phyloP scores from a whole-genome alignment of 1,140 invertebrate genomes.

The Colletes latitarsis region DNA sequence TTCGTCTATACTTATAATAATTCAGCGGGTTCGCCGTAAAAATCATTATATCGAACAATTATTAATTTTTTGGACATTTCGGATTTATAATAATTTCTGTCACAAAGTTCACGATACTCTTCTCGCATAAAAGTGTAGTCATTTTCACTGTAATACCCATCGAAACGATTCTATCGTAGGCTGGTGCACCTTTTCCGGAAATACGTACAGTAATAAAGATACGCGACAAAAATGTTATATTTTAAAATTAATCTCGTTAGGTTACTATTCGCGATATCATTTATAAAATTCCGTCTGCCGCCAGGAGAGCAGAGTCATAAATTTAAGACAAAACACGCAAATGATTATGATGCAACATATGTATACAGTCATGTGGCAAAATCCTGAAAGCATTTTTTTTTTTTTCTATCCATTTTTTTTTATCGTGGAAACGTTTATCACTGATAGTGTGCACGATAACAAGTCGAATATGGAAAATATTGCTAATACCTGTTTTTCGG shows the following conservation, averaged over 20 bases:
- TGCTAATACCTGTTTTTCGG: background rate
- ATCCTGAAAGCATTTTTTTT: constrained; percentile 12
- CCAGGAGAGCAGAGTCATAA: constrained; percentile 1
- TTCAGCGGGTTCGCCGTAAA: background rate
- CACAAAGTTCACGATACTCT: background rate
- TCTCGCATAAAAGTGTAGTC: background rate
- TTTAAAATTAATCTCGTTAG: background rate
- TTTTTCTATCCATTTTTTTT: background rate
- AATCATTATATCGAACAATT: background rate
- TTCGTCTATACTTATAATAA: background rate
- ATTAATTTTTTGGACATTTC: background rate
- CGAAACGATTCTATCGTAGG: constrained; percentile 53
- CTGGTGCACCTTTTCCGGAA: constrained; percentile 17
- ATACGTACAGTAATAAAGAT: background rate
- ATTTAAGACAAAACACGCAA: constrained; percentile 3
- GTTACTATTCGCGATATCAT: constrained; percentile 8
- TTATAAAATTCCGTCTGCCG: constrained; percentile 4
- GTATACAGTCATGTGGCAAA: constrained; percentile 22
- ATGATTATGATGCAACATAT: constrained; percentile 22
- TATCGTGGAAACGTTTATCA: constrained; percentile 10
- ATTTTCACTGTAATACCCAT: constrained; percentile 50
- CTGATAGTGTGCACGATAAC: constrained; percentile 1
- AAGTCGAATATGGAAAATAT: constrained; percentile 13
- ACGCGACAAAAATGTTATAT: background rate
- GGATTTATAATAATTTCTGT: too few relatives aligned